Percentiles rank a stretch among this genome's conserved stretches.
Conservation (phyloP, 2,113 vertebrate species). For the Rhea pennata region DNA sequence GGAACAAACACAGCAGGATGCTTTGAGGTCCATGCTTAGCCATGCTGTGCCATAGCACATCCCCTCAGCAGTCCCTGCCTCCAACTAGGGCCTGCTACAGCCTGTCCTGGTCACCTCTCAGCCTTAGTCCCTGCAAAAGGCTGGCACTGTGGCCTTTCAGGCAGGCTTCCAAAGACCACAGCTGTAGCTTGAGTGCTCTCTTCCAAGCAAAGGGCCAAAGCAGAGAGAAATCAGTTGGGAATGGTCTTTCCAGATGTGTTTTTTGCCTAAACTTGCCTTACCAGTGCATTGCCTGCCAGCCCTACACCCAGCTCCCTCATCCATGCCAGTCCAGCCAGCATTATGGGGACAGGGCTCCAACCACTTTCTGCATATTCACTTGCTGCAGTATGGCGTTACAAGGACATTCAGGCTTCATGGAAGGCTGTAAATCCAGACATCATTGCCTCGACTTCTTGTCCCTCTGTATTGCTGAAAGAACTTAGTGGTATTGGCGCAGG, state of each 20-base stretch:
- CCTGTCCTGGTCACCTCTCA: background rate
- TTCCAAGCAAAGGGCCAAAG: background rate
- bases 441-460: background rate
- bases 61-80: background rate
- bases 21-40: background rate
- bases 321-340: background rate
- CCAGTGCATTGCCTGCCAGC: background rate
- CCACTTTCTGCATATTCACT: background rate
- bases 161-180: background rate
- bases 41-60: background rate
- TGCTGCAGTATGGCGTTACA: background rate
- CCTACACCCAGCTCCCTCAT: background rate
- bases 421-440: background rate
- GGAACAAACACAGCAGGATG: background rate
- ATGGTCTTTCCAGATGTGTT: background rate
- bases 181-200: background rate
- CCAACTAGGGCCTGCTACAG: background rate
- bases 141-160: background rate
- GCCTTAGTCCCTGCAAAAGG: background rate
- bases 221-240: background rate
- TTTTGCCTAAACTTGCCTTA: background rate
- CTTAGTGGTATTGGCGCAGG: too few species aligned
- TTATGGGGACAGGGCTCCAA: background rate
- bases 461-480: background rate
- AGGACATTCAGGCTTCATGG: background rate